phyloP scores from a whole-genome alignment of 2,113 vertebrate species.

The Apus apus region DNA sequence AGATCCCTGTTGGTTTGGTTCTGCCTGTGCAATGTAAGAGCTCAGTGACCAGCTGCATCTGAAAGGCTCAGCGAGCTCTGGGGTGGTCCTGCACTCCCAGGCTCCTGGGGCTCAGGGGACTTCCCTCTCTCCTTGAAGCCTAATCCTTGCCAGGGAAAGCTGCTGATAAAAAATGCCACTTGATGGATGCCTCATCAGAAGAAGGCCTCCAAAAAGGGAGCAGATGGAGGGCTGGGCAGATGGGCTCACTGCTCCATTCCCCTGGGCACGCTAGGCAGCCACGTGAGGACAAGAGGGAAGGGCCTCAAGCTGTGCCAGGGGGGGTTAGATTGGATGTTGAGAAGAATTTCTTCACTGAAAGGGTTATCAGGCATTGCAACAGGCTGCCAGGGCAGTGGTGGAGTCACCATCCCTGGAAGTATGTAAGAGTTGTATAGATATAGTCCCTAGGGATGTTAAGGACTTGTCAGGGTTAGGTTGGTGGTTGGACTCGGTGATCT shows the following conservation, averaged over 20 bases:
- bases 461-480: too few relatives aligned
- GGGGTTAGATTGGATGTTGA: too few relatives aligned
- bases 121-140: not conserved
- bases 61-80: not conserved
- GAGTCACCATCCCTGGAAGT: too few relatives aligned
- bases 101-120: not conserved
- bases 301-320: too few relatives aligned
- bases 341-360: too few relatives aligned
- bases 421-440: too few relatives aligned
- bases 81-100: not conserved
- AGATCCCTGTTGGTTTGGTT: constrained; percentile 47
- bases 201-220: not conserved
- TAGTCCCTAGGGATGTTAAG: too few relatives aligned
- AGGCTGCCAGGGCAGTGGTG: too few relatives aligned
- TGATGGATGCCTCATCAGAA: not conserved
- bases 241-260: rapidly evolving
- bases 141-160: not conserved
- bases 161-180: not conserved
- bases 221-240: not conserved
- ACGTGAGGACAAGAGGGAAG: too few relatives aligned
- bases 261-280: not conserved
- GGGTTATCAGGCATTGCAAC: too few relatives aligned
- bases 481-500: too few relatives aligned
- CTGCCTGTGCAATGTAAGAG: not conserved
- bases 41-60: not conserved